Percentiles rank a stretch among this genome's conserved stretches.
Evolutionary conservation across 2,113 vertebrate species (phyloP).

Genomic region (Gobiocypris rarus): DNA sequence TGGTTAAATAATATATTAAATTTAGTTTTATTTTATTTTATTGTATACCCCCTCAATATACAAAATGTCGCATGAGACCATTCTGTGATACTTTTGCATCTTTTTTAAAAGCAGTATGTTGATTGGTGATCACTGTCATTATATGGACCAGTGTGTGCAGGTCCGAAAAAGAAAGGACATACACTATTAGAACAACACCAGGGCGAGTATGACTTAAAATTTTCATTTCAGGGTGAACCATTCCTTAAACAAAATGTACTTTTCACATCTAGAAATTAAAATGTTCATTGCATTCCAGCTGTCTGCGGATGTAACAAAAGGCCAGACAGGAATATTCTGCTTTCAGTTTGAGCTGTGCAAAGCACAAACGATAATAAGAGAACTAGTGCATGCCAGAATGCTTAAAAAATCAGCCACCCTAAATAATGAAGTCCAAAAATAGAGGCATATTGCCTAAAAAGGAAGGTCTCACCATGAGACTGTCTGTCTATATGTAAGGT

Average conservation of each 20-base stretch:
- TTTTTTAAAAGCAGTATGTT: too few species aligned
- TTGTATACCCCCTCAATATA: too few species aligned
- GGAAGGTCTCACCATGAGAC: constrained; percentile 16
- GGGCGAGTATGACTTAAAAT: too few species aligned
- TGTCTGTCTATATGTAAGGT: constrained; percentile 4
- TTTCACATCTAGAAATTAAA: constrained; percentile 30
- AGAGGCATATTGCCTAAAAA: constrained; percentile 26
- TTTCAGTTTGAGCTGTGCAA: background rate
- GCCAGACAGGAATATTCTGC: background rate
- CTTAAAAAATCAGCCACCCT: background rate
- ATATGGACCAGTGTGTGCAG: too few species aligned
- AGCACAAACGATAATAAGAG: background rate
- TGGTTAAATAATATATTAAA: too few species aligned
- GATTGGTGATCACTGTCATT: too few species aligned
- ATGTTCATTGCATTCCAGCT: background rate
- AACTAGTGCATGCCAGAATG: background rate
- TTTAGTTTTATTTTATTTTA: too few species aligned
- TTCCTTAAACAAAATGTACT: background rate
- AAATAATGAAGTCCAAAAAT: constrained; percentile 32
- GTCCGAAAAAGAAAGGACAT: too few species aligned
- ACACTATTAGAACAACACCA: too few species aligned
- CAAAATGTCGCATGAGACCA: too few species aligned
- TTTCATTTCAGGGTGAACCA: too few species aligned
- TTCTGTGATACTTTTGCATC: too few species aligned
- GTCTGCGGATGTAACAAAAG: background rate